Base-by-base conservation (phyloP, 2,797 vertebrate genomes). In the Sebastes alutus region DNA sequence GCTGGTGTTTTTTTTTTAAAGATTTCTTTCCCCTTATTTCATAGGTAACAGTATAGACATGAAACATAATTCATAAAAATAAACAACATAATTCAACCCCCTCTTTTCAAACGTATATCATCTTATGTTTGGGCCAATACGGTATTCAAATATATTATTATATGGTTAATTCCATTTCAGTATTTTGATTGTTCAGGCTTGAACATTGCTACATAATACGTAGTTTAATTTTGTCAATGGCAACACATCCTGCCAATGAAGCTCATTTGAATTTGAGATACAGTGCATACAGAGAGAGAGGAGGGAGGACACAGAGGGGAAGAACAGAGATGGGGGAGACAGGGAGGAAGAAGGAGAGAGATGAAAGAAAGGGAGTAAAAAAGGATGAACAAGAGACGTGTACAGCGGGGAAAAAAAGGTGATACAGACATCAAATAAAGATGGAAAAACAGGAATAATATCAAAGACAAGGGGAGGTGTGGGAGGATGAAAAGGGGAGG, bases 381-480 rank as follows among this genome's bases (percentile, higher is more conserved):
- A 64, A 46, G 29, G 60, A 49, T 16, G 27, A 77, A 73, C 14
- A 75, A 70, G 32, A 65, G 10, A 77, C 13, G 25, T 59, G 35
- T 33, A 69, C 46, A 10, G 46, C 18, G 7, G 23, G 20, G 13
- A 6, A 2, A 8, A 73, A 73, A 62, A 29, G 11, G 30, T 62
- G 61, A 63, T 9, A 11, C 22, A 77, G 71, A 86, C 82, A 90
- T 89, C 75, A 87, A 93, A 89, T 80, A 61, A 83, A 85, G 42
- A 58, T 11, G 23, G 58, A 60, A 76, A 80, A 82, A 77, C 2
- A 29, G 64, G 63, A 73, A 65, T 67, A 46, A 78, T 77, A 91
- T 89, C 84, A 92, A 90, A 88, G 67, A 42, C 49, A 81, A 10
- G 23, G 74, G 9, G 11, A 52, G 77, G 64, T 22, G 73, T 11